Base-by-base conservation (phyloP, 2,113 vertebrate genomes). In the Kryptolebias marmoratus region DNA sequence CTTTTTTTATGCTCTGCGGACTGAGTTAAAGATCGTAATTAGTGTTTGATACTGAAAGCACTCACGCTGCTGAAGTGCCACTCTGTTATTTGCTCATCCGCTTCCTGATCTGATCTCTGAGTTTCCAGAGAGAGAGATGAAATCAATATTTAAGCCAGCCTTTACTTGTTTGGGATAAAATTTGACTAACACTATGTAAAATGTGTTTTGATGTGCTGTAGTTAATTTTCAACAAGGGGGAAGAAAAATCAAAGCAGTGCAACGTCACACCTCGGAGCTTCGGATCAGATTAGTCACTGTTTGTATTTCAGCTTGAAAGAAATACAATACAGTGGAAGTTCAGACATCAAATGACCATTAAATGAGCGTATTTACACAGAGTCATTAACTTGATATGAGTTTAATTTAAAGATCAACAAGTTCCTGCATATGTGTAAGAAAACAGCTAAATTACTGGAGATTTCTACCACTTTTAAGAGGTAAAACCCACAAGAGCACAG, bases 281-380 rank as follows among this genome's bases (percentile, higher is more conserved):
- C 66, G 39, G 39, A 71, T 28, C 42, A 71, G 81, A 87, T 88
- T 87, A 86, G 68, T 56, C 59, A 85, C 72, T 82, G 83, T 90
- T 87, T 71, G 30, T 36, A 71, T 64, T 63, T 63, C 2, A 52
- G 31, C 70, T 48, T 77, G 54, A 45, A 0, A 68, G 5, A 78
- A 71, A 60, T 42, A 52, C n/a, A 56, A 49, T 1, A 32, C 27
- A 69, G 66, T 7, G 22, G 30, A 49, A 50, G 31, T 14, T 44
- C 3, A 66, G 50, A 45, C 0, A 36, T 7, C 22, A 22, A 16
- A 54, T 27, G 11, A 56, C 30, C 22, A 4, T 22, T 27, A 10
- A 58, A 66, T 69, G 13, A 65, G 48, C 31, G 15, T 58, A 31
- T 71, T 82, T 39, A 45, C 47, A 44, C 22, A 44, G 15, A 49